These are phyloP conservation scores for Pachymerium ferrugineum DNA, from an alignment of 2,888 invertebrate genomes.

Conservation along the genomic window DNA sequence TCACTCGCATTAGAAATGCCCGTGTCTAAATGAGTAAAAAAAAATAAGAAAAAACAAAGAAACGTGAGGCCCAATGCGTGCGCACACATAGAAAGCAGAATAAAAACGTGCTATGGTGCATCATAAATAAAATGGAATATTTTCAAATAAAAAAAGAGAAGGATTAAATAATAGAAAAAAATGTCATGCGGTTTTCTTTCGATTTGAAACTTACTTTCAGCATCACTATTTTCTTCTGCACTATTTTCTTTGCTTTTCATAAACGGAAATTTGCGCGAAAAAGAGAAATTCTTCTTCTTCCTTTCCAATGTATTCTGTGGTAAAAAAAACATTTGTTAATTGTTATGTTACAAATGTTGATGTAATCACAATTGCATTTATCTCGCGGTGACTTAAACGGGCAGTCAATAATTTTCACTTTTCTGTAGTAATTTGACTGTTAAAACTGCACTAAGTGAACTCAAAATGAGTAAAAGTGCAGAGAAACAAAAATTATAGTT, in stretches of 20 bases:
- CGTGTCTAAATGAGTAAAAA: constrained; percentile 34
- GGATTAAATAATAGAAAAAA: constrained; percentile 24
- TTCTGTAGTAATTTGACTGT: no score
- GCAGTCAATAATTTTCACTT: no score
- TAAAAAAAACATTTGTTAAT: neutral
- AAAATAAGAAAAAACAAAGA: neutral
- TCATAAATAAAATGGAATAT: neutral
- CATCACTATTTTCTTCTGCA: constrained; percentile 92
- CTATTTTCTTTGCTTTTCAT: constrained; percentile 99
- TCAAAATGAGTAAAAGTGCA: no score
- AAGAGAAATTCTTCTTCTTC: constrained; percentile 97
- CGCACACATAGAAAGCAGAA: neutral
- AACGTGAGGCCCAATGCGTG: neutral
- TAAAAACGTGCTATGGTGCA: neutral
- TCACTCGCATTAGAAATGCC: constrained; percentile 39
- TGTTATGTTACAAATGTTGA: no score
- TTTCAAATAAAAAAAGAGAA: no score
- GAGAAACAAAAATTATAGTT: no score
- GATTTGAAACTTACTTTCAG: constrained; percentile 79
- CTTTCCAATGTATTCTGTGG: constrained; percentile 83
- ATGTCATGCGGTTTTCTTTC: constrained; percentile 23
- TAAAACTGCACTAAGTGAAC: no score
- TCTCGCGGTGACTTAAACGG: no score
- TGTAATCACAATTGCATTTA: no score
- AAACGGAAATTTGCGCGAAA: constrained; percentile 97